A percentile compares a stretch with the other conserved stretches of the same genome.
phyloP scores from a whole-genome alignment of 2,797 vertebrate genomes.

The Myotis planiceps region DNA sequence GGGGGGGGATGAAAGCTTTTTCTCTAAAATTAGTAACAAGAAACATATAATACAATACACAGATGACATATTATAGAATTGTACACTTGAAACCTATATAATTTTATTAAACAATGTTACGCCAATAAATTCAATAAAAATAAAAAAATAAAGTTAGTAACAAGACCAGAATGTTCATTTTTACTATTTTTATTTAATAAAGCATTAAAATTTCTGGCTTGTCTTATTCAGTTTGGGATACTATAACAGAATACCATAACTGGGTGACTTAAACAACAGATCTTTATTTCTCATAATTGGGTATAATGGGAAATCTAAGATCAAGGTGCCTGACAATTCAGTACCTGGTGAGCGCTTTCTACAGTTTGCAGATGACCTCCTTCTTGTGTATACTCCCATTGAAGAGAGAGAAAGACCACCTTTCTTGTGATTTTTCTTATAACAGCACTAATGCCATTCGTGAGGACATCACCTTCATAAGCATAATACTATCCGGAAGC shows the following conservation, averaged over 20 bases:
- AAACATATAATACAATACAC: neutral
- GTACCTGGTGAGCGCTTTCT: neutral
- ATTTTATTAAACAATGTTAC: neutral
- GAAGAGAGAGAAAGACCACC: neutral
- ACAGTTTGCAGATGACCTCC: neutral
- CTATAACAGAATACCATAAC: neutral
- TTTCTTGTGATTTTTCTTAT: neutral
- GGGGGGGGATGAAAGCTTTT: neutral
- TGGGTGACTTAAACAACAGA: neutral
- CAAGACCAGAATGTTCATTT: neutral
- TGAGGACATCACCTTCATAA: neutral
- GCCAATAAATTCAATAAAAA: neutral
- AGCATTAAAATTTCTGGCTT: neutral
- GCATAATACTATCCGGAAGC: neutral
- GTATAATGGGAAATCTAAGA: neutral
- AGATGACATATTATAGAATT: neutral
- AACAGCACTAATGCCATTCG: neutral
- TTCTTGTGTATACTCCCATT: neutral
- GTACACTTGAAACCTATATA: neutral
- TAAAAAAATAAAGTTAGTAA: neutral
- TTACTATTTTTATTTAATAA: neutral
- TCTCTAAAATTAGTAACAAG: neutral
- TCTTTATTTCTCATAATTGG: neutral
- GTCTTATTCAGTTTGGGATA: neutral
- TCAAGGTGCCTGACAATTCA: neutral